Conservation (phyloP, 1,140 invertebrate species). For the Hypsibius dujardini region DNA sequence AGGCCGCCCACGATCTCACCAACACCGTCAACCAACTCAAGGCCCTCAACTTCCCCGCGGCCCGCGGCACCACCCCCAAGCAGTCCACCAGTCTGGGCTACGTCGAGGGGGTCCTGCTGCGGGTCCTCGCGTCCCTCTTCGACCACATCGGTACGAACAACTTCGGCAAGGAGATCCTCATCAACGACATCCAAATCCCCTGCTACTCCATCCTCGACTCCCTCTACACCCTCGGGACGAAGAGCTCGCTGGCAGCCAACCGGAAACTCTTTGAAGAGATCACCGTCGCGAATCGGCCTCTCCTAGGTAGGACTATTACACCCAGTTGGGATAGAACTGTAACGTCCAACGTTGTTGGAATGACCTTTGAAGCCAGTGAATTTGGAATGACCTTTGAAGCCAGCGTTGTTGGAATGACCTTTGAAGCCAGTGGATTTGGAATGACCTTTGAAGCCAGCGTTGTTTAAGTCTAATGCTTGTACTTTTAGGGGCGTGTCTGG, state of each 20-base stretch:
- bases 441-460: no score
- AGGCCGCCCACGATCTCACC: slow-evolving; percentile 87
- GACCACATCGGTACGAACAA: slow-evolving; percentile 90
- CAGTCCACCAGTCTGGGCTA: slow-evolving; percentile 82
- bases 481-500: slow-evolving; percentile 79
- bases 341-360: no score
- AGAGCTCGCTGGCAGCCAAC: slow-evolving; percentile 82
- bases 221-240: slow-evolving; percentile 66
- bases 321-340: no score
- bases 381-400: no score
- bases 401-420: no score
- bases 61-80: slow-evolving; percentile 88
- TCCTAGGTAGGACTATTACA: no score
- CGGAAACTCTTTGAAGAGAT: slow-evolving; percentile 65
- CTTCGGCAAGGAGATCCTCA: slow-evolving; percentile 87
- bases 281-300: slow-evolving; percentile 48
- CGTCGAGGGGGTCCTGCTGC: slow-evolving; percentile 75
- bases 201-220: slow-evolving; percentile 92
- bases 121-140: slow-evolving; percentile 85
- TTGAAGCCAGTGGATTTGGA: no score
- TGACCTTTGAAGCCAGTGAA: no score
- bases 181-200: slow-evolving; percentile 95
- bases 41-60: slow-evolving; percentile 76
- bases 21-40: slow-evolving; percentile 86
- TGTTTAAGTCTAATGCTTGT: no score